A percentile compares a stretch with the other conserved stretches of the same genome.
Conservation (phyloP, 2,113 vertebrate genomes). For the Gambusia holbrooki region DNA sequence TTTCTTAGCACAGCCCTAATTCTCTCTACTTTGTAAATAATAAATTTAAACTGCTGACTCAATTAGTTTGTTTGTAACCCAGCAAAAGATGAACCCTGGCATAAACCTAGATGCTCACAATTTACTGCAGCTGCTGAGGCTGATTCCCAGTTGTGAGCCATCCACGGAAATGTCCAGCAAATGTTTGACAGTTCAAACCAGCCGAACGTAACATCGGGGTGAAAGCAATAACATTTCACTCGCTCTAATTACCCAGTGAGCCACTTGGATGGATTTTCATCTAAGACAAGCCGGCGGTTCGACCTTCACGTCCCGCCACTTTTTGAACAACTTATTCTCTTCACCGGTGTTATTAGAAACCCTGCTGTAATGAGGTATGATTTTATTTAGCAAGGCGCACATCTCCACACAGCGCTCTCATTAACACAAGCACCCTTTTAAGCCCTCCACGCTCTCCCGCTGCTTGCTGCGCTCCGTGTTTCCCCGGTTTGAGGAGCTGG, state of each 20-base stretch:
- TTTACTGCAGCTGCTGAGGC: background rate
- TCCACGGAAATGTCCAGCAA: slow-evolving; percentile 27
- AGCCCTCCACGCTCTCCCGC: slow-evolving; percentile 32
- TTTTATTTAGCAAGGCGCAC: slow-evolving; percentile 47
- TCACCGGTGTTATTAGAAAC: slow-evolving; percentile 57
- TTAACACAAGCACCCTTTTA: slow-evolving; percentile 65
- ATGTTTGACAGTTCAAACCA: slow-evolving; percentile 13
- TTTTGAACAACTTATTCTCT: slow-evolving; percentile 59
- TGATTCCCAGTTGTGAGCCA: slow-evolving; percentile 14
- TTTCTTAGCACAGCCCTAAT: too few relatives aligned
- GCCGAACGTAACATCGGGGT: slow-evolving; percentile 20
- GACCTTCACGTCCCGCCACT: slow-evolving; percentile 31
- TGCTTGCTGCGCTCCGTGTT: slow-evolving; percentile 22
- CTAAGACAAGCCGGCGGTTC: slow-evolving; percentile 55
- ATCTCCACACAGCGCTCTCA: slow-evolving; percentile 62
- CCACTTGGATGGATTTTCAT: slow-evolving; percentile 66
- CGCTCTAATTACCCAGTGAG: slow-evolving; percentile 62
- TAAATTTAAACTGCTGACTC: background rate
- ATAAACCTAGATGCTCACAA: background rate
- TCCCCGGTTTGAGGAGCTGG: slow-evolving; percentile 25
- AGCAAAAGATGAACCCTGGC: too few relatives aligned
- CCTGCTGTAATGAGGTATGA: slow-evolving; percentile 62
- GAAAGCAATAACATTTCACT: slow-evolving; percentile 67
- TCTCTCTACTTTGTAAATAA: background rate
- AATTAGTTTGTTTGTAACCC: background rate